Conservation (phyloP, 2,888 invertebrate species). For the Buathra laborator region DNA sequence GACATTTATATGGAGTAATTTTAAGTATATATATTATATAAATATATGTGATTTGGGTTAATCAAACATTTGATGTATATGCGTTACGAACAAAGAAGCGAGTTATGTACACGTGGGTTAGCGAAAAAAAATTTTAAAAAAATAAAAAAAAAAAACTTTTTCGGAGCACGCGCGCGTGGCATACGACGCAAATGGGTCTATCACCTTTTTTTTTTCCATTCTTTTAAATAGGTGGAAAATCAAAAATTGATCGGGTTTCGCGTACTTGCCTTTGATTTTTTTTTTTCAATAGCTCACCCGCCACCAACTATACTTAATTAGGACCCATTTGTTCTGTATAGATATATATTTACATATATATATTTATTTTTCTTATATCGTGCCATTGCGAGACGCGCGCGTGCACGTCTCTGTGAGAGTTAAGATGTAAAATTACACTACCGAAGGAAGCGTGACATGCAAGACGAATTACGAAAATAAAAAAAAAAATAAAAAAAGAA, state of each 20-base stretch:
- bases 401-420: conserved; percentile 76
- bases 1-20: conserved; percentile 67
- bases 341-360: conserved; percentile 47
- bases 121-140: conserved; percentile 78
- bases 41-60: conserved; percentile 78
- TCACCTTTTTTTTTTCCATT: conserved; percentile 1
- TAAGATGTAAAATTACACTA: conserved; percentile 81
- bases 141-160: conserved; percentile 62
- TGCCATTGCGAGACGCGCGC: conserved; percentile 72
- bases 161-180: conserved; percentile 63
- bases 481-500: conserved; percentile 69
- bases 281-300: conserved; percentile 49
- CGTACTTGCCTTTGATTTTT: conserved; percentile 55
- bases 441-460: conserved; percentile 85
- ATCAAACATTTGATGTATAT: conserved; percentile 80
- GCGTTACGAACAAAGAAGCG: conserved; percentile 85
- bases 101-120: conserved; percentile 85
- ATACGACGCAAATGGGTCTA: conserved; percentile 44
- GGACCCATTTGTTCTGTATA: conserved; percentile 41
- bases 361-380: conserved; percentile 47
- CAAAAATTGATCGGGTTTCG: conserved; percentile 1
- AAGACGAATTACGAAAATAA: conserved; percentile 84
- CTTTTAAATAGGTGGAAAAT: not conserved
- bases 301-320: conserved; percentile 56
- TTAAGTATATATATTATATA: conserved; percentile 71